These are phyloP conservation scores for Meloidogyne floridensis DNA, from an alignment of 1,140 invertebrate species.

Conservation along the genomic window DNA sequence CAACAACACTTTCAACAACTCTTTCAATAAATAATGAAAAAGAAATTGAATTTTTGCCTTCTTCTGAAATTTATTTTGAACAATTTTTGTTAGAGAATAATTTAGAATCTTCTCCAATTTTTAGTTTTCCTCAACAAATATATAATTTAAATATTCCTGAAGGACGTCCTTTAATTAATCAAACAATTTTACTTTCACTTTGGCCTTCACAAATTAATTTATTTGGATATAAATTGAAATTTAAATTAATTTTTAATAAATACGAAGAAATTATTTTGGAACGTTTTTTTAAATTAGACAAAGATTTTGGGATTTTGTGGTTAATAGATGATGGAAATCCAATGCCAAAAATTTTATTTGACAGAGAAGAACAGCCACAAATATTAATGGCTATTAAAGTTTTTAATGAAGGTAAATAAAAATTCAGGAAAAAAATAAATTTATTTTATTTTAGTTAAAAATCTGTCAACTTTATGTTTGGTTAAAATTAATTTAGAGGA, in stretches of 20 bases:
- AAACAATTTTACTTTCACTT: background rate
- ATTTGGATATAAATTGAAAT: background rate
- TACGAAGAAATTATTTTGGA: background rate
- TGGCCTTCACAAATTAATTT: background rate
- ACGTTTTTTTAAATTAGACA: background rate
- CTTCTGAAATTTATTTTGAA: background rate
- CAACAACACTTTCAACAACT: no score
- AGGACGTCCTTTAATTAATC: background rate
- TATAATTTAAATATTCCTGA: background rate
- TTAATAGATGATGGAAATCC: background rate
- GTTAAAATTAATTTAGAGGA: conserved; percentile 81
- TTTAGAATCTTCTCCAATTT: background rate
- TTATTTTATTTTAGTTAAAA: background rate
- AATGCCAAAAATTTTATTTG: background rate
- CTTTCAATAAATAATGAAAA: background rate
- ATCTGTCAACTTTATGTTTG: conserved; percentile 52
- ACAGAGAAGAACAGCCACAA: background rate
- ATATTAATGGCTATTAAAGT: background rate
- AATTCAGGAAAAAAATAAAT: background rate
- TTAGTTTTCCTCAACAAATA: background rate
- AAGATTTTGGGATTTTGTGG: background rate
- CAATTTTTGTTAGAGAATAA: background rate
- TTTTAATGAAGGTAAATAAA: background rate
- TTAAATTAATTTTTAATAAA: background rate
- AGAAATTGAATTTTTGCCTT: background rate